A percentile compares a stretch with the other conserved stretches of the same genome.
Conservation (phyloP, 2,113 vertebrate genomes). For the Aramus guarauna region DNA sequence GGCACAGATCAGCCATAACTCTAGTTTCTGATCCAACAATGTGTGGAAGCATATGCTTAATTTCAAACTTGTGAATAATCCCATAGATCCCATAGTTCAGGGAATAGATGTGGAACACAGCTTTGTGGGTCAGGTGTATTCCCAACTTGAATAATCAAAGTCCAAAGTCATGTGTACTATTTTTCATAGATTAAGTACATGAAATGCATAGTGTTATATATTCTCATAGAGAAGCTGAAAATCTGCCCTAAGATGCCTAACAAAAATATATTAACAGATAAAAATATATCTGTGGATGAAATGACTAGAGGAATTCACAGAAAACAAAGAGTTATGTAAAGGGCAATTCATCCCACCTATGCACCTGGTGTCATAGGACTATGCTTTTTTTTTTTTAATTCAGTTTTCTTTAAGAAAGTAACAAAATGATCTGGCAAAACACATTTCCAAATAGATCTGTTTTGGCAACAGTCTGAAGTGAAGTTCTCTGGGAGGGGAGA, state of each 20-base stretch:
- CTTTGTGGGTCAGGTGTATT: slow-evolving; percentile 11
- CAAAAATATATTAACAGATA: background rate
- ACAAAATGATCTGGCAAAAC: background rate
- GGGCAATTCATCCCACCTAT: accelerated
- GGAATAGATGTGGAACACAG: background rate
- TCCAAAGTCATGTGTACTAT: background rate
- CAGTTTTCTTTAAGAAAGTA: background rate
- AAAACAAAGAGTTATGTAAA: background rate
- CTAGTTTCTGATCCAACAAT: background rate
- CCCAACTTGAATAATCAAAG: background rate
- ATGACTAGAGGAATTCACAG: background rate
- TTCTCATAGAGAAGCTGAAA: background rate
- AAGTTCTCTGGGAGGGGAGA: background rate
- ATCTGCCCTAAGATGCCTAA: background rate
- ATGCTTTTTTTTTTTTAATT: background rate
- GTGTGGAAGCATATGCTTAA: background rate
- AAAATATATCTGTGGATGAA: background rate
- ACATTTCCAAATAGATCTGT: background rate
- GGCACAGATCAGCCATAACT: background rate
- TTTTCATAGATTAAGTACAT: background rate
- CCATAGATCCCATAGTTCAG: background rate
- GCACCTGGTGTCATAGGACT: background rate
- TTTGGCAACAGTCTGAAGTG: background rate
- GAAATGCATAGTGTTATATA: background rate
- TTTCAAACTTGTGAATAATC: background rate